Base-by-base conservation (phyloP, 2,797 vertebrate species). In the Lacerta agilis region DNA sequence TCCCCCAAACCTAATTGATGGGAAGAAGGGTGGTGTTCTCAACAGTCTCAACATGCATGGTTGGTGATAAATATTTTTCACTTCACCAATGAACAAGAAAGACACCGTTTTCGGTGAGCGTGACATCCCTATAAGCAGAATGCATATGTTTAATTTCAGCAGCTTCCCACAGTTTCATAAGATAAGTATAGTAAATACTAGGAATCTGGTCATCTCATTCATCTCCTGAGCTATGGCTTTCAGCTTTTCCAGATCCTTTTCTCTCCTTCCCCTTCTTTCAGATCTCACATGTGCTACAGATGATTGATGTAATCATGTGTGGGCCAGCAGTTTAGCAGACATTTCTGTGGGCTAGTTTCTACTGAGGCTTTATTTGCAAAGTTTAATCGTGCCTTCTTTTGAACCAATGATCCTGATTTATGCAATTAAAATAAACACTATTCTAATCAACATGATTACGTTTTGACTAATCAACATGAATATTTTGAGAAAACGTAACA, bases 401-500 rank as follows among this genome's bases (percentile, higher is more conserved):
- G 38, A 79, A 79, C 13, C 8, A 29, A 75, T 38, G 2, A 55
- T 18, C 36, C 80, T 38, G 20, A 38, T 84, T 27, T 73, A 29
- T 20, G 5, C 25, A 25, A n/a, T 75, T 85, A 45, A 80, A 80
- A 85, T 29, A 79, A 73, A 55, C 25, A 33, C 33, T 38, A 17
- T 9, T 67, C 20, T 15, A n/a, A 55, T 66, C 36, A 13, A 9
- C n/a, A 27, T 61, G 79, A 36, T 33, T 33, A 33, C 33, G 33
- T 33, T 33, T 33, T 33, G 33, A 33, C 20, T 15, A n/a, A 55
- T 66, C 36, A 13, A 9, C n/a, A 27, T 61, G 79, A 36, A 17
- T 87, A 64, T 79, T 86, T 84, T 33, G 55, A 64, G 76, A 8
- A 45, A 71, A 45, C 27, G 79, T 84, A 79, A 72, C 75, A 41